These are phyloP conservation scores for Bombus fervidus DNA, from an alignment of 1,140 invertebrate genomes.

Conservation along the genomic window DNA sequence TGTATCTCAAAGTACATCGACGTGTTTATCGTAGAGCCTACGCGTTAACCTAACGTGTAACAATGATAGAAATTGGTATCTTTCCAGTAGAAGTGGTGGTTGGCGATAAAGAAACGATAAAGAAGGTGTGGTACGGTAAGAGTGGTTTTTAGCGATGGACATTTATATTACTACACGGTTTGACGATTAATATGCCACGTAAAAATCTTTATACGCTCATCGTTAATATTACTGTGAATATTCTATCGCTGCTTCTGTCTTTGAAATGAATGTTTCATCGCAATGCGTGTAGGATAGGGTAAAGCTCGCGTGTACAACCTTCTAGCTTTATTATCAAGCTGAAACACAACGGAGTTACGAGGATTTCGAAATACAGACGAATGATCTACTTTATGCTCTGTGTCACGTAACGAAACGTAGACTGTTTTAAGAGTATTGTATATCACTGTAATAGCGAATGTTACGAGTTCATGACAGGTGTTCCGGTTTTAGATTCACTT, in stretches of 20 bases:
- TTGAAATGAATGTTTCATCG: not conserved
- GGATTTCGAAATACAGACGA: constrained; percentile 32
- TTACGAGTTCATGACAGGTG: constrained; percentile 20
- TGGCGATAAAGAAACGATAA: not conserved
- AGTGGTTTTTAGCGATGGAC: no score
- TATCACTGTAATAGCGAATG: constrained; percentile 8
- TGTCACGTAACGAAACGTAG: constrained; percentile 40
- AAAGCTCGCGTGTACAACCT: constrained; percentile 17
- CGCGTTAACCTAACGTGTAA: not conserved
- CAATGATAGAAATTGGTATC: not conserved
- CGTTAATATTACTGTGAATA: not conserved
- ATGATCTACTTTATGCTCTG: constrained; percentile 39
- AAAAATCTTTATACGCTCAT: no score
- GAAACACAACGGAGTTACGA: constrained; percentile 39
- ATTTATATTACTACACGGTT: not conserved
- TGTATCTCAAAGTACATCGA: no score
- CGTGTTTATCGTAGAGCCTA: not conserved
- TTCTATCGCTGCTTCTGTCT: not conserved
- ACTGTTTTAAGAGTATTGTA: constrained; percentile 21
- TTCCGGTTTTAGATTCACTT: constrained; percentile 38
- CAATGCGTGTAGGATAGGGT: not conserved
- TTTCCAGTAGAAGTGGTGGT: not conserved
- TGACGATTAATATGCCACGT: not conserved
- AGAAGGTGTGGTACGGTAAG: no score
- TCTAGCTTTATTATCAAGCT: constrained; percentile 34